Evolutionary conservation across 2,113 vertebrate genomes (phyloP).

Genomic region (Odocoileus hemionus): DNA sequence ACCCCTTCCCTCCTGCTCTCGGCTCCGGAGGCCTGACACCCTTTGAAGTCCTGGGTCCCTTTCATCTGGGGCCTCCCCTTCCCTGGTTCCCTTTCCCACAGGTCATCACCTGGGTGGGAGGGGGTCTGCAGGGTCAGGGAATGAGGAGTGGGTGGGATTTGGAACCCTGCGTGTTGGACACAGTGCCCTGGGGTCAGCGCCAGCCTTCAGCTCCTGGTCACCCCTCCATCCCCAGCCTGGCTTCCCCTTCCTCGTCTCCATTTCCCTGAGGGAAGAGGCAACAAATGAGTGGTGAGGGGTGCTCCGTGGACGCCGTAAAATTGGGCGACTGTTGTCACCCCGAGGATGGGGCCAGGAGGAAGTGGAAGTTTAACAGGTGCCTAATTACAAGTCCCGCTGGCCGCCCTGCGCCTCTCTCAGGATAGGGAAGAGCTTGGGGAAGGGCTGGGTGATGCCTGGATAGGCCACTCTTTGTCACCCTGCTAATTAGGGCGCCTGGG

Average conservation of each 20-base stretch:
- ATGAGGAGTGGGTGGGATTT: not conserved
- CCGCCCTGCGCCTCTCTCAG: slow-evolving; percentile 22
- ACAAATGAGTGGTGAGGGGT: slow-evolving; percentile 56
- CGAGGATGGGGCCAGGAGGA: slow-evolving; percentile 55
- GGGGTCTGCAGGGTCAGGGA: not conserved
- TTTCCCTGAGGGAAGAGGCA: slow-evolving; percentile 23
- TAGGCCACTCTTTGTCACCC: slow-evolving; percentile 68
- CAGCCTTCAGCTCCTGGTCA: not conserved
- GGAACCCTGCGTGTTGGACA: not conserved
- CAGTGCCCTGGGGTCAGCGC: not conserved
- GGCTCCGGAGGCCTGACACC: not conserved
- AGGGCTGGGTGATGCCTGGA: slow-evolving; percentile 66
- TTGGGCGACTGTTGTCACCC: slow-evolving; percentile 48
- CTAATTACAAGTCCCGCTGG: slow-evolving; percentile 71
- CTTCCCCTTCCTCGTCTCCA: slow-evolving; percentile 39
- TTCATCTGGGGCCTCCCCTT: not conserved
- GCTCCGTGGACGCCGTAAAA: slow-evolving; percentile 36
- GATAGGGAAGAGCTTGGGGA: slow-evolving; percentile 71
- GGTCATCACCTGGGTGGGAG: not conserved
- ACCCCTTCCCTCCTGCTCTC: not conserved
- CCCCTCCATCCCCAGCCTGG: not conserved
- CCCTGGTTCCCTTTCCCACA: not conserved
- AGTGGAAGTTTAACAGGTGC: slow-evolving; percentile 66
- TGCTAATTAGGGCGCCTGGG: slow-evolving; percentile 66
- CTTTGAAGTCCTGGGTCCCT: not conserved